A percentile compares a stretch with the other conserved stretches of the same genome.
Conservation (phyloP, 1,140 invertebrate species). For the Bicyclus anynana region DNA sequence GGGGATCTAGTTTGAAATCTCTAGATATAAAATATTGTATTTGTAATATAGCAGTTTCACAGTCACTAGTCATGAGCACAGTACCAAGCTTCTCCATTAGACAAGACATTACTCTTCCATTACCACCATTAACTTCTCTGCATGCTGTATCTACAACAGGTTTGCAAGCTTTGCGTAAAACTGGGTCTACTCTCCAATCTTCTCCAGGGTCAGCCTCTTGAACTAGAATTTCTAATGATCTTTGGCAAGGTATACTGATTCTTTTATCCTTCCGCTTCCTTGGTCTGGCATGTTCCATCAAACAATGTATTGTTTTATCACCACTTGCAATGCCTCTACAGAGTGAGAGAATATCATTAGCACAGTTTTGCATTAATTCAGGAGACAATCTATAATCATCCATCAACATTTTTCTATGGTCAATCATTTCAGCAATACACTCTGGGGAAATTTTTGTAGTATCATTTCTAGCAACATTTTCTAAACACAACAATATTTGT, state of each 20-base stretch:
- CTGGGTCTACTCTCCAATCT: constrained; percentile 95
- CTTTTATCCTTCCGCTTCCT: constrained; percentile 79
- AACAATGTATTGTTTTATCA: constrained; percentile 95
- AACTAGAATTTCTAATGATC: constrained; percentile 86
- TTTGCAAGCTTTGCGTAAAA: constrained; percentile 90
- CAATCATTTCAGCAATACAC: constrained; percentile 92
- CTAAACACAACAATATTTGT: constrained; percentile 95
- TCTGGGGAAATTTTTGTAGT: constrained; percentile 84
- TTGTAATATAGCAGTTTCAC: constrained; percentile 94
- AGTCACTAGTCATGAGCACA: constrained; percentile 90
- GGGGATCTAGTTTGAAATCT: constrained; percentile 95
- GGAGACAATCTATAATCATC: constrained; percentile 95
- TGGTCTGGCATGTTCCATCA: constrained; percentile 92
- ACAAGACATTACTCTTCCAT: constrained; percentile 92
- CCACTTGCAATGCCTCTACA: constrained; percentile 86
- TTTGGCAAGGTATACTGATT: constrained; percentile 83
- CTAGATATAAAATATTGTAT: constrained; percentile 98
- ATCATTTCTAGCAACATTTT: constrained; percentile 87
- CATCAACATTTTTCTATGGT: constrained; percentile 94
- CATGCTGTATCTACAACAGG: constrained; percentile 87
- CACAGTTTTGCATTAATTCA: constrained; percentile 93
- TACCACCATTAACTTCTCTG: constrained; percentile 81
- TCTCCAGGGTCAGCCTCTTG: constrained; percentile 90
- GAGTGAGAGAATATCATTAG: constrained; percentile 88
- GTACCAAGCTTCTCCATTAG: constrained; percentile 94